phyloP scores from a whole-genome alignment of 2,888 invertebrate species.

The Chirona hameri region DNA sequence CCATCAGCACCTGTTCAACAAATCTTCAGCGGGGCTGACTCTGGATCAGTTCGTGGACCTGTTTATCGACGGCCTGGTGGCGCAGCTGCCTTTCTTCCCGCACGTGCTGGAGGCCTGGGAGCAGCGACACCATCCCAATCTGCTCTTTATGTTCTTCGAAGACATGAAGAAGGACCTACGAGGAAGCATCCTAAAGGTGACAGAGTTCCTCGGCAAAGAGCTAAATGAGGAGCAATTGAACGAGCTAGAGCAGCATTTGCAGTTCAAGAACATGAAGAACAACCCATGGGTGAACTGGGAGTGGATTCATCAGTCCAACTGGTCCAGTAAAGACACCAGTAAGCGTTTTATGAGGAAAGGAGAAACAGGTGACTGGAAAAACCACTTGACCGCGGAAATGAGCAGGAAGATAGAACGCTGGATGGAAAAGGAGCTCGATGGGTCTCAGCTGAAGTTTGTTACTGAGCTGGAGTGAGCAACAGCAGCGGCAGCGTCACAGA shows the following conservation, averaged over 20 bases:
- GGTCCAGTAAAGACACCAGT: not conserved
- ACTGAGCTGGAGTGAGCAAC: too few relatives aligned
- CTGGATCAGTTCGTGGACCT: conserved; percentile 47
- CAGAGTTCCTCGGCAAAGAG: conserved; percentile 39
- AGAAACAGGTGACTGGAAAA: conserved; percentile 14
- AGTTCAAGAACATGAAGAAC: conserved; percentile 36
- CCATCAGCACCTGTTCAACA: conserved; percentile 40
- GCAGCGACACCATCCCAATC: conserved; percentile 43
- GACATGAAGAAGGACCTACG: conserved; percentile 45
- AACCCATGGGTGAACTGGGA: conserved; percentile 36
- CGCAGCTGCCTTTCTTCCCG: conserved; percentile 49
- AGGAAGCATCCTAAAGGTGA: conserved; percentile 39
- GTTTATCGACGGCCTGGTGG: conserved; percentile 47
- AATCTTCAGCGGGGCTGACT: conserved; percentile 33
- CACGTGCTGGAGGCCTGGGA: conserved; percentile 46
- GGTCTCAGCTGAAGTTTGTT: too few relatives aligned
- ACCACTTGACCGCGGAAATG: conserved; percentile 1
- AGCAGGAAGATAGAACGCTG: not conserved
- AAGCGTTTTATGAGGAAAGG: conserved; percentile 12
- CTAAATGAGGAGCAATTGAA: conserved; percentile 33
- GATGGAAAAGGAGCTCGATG: not conserved
- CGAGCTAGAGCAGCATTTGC: conserved; percentile 34
- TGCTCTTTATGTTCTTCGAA: conserved; percentile 48
- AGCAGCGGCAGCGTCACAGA: too few relatives aligned
- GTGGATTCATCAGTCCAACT: not conserved